These are phyloP conservation scores for Ormyrus nitidulus DNA, from an alignment of 2,888 invertebrate genomes.

Conservation along the genomic window DNA sequence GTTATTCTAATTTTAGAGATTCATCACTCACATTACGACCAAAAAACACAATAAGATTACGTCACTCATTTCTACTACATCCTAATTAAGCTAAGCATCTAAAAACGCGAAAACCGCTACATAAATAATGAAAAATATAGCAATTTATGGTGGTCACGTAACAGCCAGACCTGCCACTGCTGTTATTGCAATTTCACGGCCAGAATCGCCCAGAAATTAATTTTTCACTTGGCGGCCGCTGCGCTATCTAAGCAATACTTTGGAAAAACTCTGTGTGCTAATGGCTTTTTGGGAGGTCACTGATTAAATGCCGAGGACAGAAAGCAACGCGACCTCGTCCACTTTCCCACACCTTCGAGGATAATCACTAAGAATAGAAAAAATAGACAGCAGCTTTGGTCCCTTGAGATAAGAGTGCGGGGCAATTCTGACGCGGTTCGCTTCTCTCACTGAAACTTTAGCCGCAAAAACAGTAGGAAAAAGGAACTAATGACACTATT, in stretches of 20 bases:
- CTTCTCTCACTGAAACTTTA: not conserved
- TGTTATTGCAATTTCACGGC: constrained; percentile 5
- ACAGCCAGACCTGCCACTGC: no score
- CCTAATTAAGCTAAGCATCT: no score
- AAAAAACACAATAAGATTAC: no score
- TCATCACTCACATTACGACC: no score
- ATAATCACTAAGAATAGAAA: not conserved
- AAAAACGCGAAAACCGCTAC: no score
- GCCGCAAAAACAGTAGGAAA: constrained; percentile 18
- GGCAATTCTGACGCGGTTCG: constrained; percentile 8
- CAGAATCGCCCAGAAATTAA: constrained; percentile 16
- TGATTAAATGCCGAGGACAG: constrained; percentile 23
- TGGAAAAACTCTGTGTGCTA: not conserved
- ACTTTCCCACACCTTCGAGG: not conserved
- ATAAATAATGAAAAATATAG: no score
- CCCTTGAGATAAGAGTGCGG: not conserved
- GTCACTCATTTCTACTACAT: no score
- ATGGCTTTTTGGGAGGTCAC: constrained; percentile 19
- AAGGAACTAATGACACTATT: no score
- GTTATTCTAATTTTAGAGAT: no score
- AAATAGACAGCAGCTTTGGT: not conserved
- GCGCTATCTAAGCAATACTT: not conserved
- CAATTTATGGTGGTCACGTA: no score
- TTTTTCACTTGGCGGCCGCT: constrained; percentile 20
- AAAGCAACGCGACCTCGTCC: not conserved